A percentile compares a stretch with the other conserved stretches of the same genome.
Evolutionary conservation across 2,113 vertebrate species (phyloP).

Genomic region (Cyphomyrus discorhynchus): DNA sequence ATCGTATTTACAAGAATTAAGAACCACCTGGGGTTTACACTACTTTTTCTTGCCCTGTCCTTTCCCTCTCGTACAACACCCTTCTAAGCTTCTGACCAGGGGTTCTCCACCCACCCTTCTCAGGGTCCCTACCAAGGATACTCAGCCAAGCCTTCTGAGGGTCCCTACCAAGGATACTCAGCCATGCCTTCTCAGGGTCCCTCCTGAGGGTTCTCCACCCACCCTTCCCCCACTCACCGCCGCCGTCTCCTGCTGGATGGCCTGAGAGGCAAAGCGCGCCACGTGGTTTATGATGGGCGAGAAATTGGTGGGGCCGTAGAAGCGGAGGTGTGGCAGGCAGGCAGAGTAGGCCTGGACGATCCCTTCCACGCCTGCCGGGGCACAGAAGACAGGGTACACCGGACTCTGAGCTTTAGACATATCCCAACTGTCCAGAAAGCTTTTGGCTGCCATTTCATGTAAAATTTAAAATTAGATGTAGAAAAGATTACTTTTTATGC

Average conservation of each 20-base stretch:
- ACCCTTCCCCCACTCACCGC: slow-evolving; percentile 58
- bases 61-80: background rate
- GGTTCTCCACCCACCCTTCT: background rate
- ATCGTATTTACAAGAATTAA: background rate
- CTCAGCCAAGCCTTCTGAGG: background rate
- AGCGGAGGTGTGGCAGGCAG: slow-evolving; percentile 91
- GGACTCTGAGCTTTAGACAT: background rate
- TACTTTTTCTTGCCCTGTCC: background rate
- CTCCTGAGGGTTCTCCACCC: background rate
- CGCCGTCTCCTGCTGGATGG: slow-evolving; percentile 81
- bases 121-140: background rate
- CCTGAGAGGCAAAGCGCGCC: slow-evolving; percentile 86
- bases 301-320: slow-evolving; percentile 97
- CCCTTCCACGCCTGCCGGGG: slow-evolving; percentile 79
- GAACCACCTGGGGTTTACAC: background rate
- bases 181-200: background rate
- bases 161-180: background rate
- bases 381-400: background rate
- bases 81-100: background rate
- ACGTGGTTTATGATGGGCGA: slow-evolving; percentile 93
- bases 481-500: background rate
- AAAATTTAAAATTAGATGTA: background rate
- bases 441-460: background rate
- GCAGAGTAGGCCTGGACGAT: slow-evolving; percentile 87
- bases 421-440: background rate